Percentiles rank a stretch among this genome's conserved stretches.
These are phyloP conservation scores for Muschampia plurimacula DNA, from an alignment of 2,888 invertebrate species.

Conservation along the genomic window DNA sequence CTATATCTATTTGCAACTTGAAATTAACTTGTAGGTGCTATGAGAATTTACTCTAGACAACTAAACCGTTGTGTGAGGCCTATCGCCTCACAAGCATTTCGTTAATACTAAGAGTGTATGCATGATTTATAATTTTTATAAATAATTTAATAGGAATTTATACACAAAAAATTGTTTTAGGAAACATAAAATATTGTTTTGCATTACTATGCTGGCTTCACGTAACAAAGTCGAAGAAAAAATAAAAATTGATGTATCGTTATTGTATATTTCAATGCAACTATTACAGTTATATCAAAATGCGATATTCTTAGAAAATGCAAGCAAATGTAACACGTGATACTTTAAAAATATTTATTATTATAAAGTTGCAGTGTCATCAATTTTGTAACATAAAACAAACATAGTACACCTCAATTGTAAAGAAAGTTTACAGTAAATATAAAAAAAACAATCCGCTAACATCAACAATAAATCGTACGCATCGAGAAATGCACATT, in stretches of 20 bases:
- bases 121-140: conserved; percentile 80
- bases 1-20: conserved; percentile 83
- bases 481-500: conserved; percentile 77
- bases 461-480: conserved; percentile 53
- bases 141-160: conserved; percentile 82
- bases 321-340: not conserved
- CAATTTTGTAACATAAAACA: conserved; percentile 24
- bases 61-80: conserved; percentile 75
- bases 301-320: not conserved
- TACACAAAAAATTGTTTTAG: conserved; percentile 70
- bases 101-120: conserved; percentile 83
- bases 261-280: not conserved
- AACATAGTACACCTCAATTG: conserved; percentile 20
- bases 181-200: conserved; percentile 51
- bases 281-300: not conserved
- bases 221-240: conserved; percentile 7
- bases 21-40: conserved; percentile 81
- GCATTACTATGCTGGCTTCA: conserved; percentile 22
- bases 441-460: conserved; percentile 32
- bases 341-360: not conserved
- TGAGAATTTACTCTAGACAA: conserved; percentile 80
- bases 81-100: conserved; percentile 75
- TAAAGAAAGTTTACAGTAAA: conserved; percentile 24
- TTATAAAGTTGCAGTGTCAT: not conserved
- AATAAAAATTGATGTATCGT: not conserved